Evolutionary conservation across 1,140 invertebrate species (phyloP).

Genomic region (Charaxes varanes): DNA sequence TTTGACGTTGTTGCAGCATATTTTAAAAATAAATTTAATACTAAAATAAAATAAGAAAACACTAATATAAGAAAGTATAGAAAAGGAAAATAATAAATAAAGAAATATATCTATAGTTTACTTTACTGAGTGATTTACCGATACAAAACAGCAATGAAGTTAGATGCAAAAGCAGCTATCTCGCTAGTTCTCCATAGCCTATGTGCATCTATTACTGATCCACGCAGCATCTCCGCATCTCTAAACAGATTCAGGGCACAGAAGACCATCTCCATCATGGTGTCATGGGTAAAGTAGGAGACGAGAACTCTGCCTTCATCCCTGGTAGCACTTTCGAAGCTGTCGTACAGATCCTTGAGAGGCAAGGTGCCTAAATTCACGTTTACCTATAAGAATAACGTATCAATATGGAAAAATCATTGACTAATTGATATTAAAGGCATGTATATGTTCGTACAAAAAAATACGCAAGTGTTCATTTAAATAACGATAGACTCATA

Average conservation of each 20-base stretch:
- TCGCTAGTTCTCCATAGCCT: constrained; percentile 45
- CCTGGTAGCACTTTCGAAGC: constrained; percentile 48
- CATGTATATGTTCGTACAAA: no score
- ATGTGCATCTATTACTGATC: constrained; percentile 18
- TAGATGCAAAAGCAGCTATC: constrained; percentile 42
- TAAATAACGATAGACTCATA: no score
- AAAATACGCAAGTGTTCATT: no score
- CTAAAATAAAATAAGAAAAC: no score
- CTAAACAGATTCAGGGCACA: constrained; percentile 45
- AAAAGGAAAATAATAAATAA: no score
- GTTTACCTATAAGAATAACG: constrained; percentile 75
- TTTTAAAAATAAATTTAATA: no score
- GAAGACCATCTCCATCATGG: constrained; percentile 62
- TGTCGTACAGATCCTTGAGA: constrained; percentile 81
- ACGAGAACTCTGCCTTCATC: constrained; percentile 68
- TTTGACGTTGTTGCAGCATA: no score
- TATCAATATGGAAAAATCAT: no score
- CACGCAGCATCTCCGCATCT: constrained; percentile 26
- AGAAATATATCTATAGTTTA: no score
- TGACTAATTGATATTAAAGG: no score
- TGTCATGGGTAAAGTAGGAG: constrained; percentile 85
- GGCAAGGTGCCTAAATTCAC: constrained; percentile 81
- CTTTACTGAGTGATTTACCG: constrained; percentile 22
- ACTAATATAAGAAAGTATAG: no score
- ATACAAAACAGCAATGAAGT: constrained; percentile 48